phyloP scores from a whole-genome alignment of 2,113 vertebrate genomes.

The Lathamus discolor region DNA sequence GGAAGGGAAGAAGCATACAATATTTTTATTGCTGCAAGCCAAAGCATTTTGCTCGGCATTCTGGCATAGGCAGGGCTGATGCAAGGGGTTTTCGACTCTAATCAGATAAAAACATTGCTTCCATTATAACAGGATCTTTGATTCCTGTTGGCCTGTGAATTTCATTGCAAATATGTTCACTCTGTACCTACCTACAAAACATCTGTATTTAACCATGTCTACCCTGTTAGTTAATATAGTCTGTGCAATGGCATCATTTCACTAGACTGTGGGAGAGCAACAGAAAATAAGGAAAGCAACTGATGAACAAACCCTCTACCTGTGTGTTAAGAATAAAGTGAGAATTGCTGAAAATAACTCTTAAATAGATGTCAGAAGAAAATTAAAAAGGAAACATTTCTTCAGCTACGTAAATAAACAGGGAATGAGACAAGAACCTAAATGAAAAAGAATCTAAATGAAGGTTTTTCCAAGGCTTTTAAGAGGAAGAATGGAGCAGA shows the following conservation, averaged over 20 bases:
- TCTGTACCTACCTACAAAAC: neutral
- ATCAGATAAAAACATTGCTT: constrained; percentile 45
- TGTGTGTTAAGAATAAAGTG: neutral
- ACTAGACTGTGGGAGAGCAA: neutral
- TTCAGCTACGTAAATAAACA: neutral
- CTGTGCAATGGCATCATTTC: neutral
- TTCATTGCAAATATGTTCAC: constrained; percentile 4
- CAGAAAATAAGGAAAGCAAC: neutral
- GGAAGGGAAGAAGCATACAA: neutral
- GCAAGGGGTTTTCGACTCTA: neutral
- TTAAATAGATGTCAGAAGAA: neutral
- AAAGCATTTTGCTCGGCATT: neutral
- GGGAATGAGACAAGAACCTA: neutral
- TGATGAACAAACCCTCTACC: neutral
- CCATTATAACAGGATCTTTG: constrained; percentile 14
- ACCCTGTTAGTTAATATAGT: neutral
- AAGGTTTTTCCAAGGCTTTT: neutral
- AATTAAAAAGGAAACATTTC: neutral
- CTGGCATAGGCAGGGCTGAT: neutral
- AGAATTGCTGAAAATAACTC: neutral
- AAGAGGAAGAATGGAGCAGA: neutral
- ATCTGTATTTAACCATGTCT: neutral
- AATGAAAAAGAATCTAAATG: neutral
- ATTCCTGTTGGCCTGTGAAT: constrained; percentile 35
- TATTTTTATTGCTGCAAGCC: constrained; percentile 9